Percentiles rank a stretch among this genome's conserved stretches.
phyloP scores from a whole-genome alignment of 92 coral and sea anemone genomes.

The Micromussa lordhowensis region DNA sequence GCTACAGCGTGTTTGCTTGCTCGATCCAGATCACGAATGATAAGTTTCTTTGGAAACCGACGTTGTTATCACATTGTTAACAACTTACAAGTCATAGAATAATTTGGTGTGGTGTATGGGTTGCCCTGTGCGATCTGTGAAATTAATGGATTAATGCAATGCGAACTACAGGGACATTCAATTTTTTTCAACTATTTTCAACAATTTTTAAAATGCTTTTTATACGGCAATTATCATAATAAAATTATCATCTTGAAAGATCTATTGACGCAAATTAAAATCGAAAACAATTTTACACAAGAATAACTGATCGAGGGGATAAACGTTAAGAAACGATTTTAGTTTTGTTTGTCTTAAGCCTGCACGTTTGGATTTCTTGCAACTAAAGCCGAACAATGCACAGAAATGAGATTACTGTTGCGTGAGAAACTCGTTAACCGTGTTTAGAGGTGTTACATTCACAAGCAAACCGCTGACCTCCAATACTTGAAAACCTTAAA shows the following conservation, averaged over 20 bases:
- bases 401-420: background rate
- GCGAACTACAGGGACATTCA: background rate
- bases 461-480: conserved; percentile 32
- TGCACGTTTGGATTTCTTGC: background rate
- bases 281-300: conserved; percentile 2
- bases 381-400: background rate
- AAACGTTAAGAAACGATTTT: background rate
- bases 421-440: conserved; percentile 10
- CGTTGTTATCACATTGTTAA: background rate
- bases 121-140: background rate
- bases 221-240: background rate
- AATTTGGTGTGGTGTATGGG: background rate
- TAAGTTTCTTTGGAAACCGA: background rate
- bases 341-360: background rate
- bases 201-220: background rate
- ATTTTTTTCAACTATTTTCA: background rate
- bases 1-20: background rate
- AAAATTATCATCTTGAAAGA: background rate
- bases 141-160: background rate
- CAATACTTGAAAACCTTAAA: background rate
- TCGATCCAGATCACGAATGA: background rate
- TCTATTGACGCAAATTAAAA: background rate
- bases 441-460: conserved; percentile 4
- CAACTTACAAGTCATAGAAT: background rate
- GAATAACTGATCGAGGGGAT: background rate